Conservation (phyloP, 2,888 invertebrate species). For the Cetonia aurata region DNA sequence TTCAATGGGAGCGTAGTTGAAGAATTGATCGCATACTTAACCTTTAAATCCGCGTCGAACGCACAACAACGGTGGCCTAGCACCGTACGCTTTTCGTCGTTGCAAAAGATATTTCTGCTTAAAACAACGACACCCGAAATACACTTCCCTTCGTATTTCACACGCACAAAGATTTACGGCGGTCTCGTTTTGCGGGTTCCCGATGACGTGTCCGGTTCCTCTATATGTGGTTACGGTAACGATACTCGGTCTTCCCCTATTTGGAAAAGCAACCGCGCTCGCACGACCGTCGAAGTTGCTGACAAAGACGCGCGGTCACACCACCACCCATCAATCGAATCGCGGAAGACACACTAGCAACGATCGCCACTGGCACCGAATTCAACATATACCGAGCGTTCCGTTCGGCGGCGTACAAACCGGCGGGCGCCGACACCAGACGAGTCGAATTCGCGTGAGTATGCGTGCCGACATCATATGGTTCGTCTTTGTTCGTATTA, state of each 20-base stretch:
- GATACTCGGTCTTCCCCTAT: background rate
- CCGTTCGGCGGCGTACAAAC: background rate
- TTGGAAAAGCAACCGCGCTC: background rate
- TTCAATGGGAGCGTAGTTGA: conserved; percentile 17
- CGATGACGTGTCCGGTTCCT: conserved; percentile 3
- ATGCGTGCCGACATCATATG: conserved; percentile 42
- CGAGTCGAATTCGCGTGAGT: conserved; percentile 30
- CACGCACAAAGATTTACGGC: background rate
- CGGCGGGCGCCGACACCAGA: background rate
- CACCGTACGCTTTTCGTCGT: background rate
- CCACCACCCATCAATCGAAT: conserved; percentile 27
- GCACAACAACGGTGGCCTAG: conserved; percentile 1
- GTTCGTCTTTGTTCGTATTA: conserved; percentile 10
- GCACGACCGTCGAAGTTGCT: background rate
- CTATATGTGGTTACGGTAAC: too few species aligned
- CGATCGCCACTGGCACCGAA: conserved; percentile 34
- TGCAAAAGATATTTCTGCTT: background rate
- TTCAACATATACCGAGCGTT: conserved; percentile 28
- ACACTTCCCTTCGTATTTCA: background rate
- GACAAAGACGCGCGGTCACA: conserved; percentile 23
- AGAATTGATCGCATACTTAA: conserved; percentile 42
- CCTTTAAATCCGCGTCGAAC: conserved; percentile 36
- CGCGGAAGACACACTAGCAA: conserved; percentile 30
- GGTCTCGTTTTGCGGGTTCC: background rate
- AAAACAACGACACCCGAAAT: background rate